Evolutionary conservation across 2,113 vertebrate species (phyloP), one percentile per base, ranked within the genome.

Genomic region (Anhinga rufa): DNA sequence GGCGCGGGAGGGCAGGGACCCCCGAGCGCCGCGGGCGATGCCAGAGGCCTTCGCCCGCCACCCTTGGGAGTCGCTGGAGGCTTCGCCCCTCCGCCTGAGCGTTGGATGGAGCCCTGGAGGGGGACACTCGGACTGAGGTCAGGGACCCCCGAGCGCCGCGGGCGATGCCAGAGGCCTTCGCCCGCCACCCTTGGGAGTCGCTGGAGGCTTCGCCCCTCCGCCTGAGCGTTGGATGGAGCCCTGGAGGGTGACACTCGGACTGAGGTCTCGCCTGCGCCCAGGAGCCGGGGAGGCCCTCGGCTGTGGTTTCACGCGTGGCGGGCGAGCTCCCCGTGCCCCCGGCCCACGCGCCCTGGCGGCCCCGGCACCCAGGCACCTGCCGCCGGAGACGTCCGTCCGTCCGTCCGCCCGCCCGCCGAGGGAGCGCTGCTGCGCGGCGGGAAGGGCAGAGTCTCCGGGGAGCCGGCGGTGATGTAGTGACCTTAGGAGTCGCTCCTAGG

Each of bases 101-200:
- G 40, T 49, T 18, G 82, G 82, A 44, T 70, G 88, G 81, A 62
- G 20, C 49, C 69, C 55, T 29, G 34, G 72, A 75, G 92, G 71
- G 42, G 46, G 76, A 69, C 51, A 74, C 82, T 81, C 7, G 61
- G 54, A n/a, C n/a, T 7, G 75, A 48, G 82, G 69, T 90, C 88
- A n/a, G n/a, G n/a, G n/a, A n/a, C n/a, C n/a, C n/a, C n/a, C 34
- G 12, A 11, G 20, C 0, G 10, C 44, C 12, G 4, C 10, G 2
- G 40, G 26, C 2, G 87, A 42, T 38, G 68, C 12, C 2, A n/a
- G 17, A 51, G 85, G 65, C 60, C 46, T 54, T 88, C 83, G 31
- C 52, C 79, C 28, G 0, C 29, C 36, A 0, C 26, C 29, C 29
- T 22, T 29, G 9, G 57, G 58, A 46, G 83, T 14, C 17, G 9